Percentiles rank a stretch among this genome's conserved stretches.
Evolutionary conservation across 2,113 vertebrate species (phyloP).

Genomic region (Gila orcuttii): DNA sequence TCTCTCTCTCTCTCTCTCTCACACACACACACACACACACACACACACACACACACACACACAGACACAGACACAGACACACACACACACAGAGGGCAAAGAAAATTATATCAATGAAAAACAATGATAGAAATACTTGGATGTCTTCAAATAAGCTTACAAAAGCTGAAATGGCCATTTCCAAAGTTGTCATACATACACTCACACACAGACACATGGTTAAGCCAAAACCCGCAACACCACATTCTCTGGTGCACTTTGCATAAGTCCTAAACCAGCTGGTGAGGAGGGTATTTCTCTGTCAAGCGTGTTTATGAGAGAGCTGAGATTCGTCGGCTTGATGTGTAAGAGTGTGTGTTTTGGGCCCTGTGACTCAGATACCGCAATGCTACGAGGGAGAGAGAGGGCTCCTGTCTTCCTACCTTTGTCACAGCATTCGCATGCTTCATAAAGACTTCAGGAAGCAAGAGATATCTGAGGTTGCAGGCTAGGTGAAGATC

Average conservation of each 20-base stretch:
- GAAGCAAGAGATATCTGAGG: conserved; percentile 19
- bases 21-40: not conserved
- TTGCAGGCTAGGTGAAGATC: conserved; percentile 24
- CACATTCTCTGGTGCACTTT: conserved; percentile 32
- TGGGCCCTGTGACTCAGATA: conserved; percentile 71
- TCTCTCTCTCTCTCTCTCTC: no score
- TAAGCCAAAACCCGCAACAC: conserved; percentile 28
- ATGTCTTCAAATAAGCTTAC: conserved; percentile 11
- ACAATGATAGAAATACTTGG: conserved; percentile 10
- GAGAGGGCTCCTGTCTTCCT: conserved; percentile 28
- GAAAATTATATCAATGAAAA: conserved; percentile 2
- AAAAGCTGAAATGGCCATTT: conserved; percentile 19
- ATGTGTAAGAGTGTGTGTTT: conserved; percentile 63
- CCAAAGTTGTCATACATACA: conserved; percentile 9
- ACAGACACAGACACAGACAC: not conserved
- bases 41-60: not conserved
- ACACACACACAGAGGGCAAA: conserved; percentile 3
- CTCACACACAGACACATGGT: conserved; percentile 8
- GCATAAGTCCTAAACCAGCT: conserved; percentile 47
- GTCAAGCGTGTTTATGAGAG: conserved; percentile 38
- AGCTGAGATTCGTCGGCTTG: not conserved
- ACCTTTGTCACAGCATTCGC: conserved; percentile 2
- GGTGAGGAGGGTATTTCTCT: conserved; percentile 30
- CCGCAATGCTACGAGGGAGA: conserved; percentile 61
- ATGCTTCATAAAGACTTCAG: conserved; percentile 18